Percentiles rank a stretch among this genome's conserved stretches.
Conservation (phyloP, 2,113 vertebrate species). For the Paedocypris sp. region DNA sequence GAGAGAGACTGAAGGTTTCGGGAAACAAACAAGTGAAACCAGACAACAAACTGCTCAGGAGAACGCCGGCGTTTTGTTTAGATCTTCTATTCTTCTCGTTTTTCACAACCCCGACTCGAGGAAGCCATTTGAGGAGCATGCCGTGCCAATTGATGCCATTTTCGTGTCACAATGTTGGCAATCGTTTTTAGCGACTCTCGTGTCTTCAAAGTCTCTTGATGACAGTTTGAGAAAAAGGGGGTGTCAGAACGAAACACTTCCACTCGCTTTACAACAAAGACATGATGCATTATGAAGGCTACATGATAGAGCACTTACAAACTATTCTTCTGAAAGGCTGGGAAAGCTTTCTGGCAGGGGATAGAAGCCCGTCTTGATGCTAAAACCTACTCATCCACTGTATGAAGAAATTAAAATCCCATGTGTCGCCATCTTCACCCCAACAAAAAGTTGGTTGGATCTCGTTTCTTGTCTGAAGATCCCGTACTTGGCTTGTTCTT, state of each 20-base stretch:
- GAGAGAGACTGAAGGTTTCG: slow-evolving; percentile 54
- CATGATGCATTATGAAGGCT: background rate
- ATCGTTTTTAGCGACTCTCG: background rate
- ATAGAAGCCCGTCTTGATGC: background rate
- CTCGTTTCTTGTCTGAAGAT: no score
- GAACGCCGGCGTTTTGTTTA: background rate
- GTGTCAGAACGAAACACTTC: background rate
- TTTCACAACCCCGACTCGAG: slow-evolving; percentile 21
- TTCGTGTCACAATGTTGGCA: slow-evolving; percentile 9
- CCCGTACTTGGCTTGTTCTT: no score
- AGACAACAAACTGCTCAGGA: slow-evolving; percentile 48
- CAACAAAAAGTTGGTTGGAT: no score
- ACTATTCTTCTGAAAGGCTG: background rate
- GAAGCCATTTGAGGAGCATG: background rate
- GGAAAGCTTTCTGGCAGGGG: no score
- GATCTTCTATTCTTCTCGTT: slow-evolving; percentile 8
- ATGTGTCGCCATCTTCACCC: no score
- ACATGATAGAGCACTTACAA: background rate
- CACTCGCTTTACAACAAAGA: background rate
- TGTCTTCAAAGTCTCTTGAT: background rate
- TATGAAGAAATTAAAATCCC: no score
- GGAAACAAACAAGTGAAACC: slow-evolving; percentile 39
- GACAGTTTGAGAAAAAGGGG: background rate
- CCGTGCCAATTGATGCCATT: background rate
- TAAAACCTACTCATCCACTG: no score